These are phyloP conservation scores for Ameiurus melas DNA, from an alignment of 2,113 vertebrate genomes.

Conservation along the genomic window DNA sequence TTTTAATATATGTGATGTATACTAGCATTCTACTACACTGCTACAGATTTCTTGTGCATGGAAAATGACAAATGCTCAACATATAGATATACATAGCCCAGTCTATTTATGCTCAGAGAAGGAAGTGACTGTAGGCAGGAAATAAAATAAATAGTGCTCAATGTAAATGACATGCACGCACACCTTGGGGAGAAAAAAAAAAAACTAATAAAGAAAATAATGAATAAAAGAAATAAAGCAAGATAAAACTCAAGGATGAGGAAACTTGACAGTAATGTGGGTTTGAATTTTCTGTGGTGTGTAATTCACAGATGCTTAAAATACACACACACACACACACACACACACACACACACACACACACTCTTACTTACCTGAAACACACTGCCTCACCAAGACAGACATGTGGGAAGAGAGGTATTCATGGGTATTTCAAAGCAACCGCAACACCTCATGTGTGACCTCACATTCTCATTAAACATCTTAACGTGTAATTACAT, in stretches of 20 bases:
- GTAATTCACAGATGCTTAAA: slow-evolving; percentile 35
- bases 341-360: slow-evolving; percentile 13
- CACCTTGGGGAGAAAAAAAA: background rate
- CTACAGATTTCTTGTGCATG: background rate
- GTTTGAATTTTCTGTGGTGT: slow-evolving; percentile 11
- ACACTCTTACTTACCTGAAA: slow-evolving; percentile 81
- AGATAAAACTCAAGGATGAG: background rate
- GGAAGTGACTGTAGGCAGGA: background rate
- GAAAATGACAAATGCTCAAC: background rate
- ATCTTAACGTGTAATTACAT: background rate
- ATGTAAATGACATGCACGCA: background rate
- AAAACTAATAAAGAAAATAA: background rate
- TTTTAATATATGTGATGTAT: background rate
- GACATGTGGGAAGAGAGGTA: slow-evolving; percentile 81
- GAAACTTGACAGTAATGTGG: background rate
- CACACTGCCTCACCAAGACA: slow-evolving; percentile 79
- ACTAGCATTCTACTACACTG: background rate
- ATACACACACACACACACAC: slow-evolving; percentile 23
- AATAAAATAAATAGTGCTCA: background rate
- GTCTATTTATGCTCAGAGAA: background rate
- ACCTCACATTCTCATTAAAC: slow-evolving; percentile 13
- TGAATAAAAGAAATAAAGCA: background rate
- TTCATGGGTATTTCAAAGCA: slow-evolving; percentile 60
- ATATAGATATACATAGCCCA: background rate
- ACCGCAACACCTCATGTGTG: slow-evolving; percentile 38